Base-by-base conservation (phyloP, 2,888 invertebrate species). In the Leucophenga montana region DNA sequence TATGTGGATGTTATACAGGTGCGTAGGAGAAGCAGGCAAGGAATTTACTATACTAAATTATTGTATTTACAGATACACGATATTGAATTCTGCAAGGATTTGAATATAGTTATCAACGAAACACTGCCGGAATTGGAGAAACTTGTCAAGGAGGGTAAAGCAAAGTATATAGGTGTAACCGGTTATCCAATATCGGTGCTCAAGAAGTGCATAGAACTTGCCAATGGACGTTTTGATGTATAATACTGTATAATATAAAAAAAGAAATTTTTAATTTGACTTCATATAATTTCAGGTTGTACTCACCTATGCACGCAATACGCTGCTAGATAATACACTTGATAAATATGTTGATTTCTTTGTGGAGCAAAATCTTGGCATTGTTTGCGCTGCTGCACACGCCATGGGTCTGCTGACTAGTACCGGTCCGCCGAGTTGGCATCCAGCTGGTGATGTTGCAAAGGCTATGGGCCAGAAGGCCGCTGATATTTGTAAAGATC, bases 1-100 rank as follows among this genome's bases (percentile, higher is more conserved):
- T 96, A 96, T 86, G 92, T 98, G 0, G 98, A 98, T 86, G 89
- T 98, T 31, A 92, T 98, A 83, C 97, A 97, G 91, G 97, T 96
- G 62, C 4, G 20, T 48, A 22, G 6, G 5, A 13, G 4, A 27
- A 18, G n/a, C n/a, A n/a, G n/a, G n/a, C n/a, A n/a, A n/a, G n/a
- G n/a, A n/a, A n/a, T 57, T 31, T 27, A 66, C 11, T 13, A 18
- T 1, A 50, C 8, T 14, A 50, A 50, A 50, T 8, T 50, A n/a
- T 50, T 50, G 9, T 27, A 13, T 22, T 1, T 22, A 62, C 85
- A 97, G 96, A 92, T 97, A n/a, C 98, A 98, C 84, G 98, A 98
- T 84, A 90, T 95, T 68, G 97, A 97, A 82, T 98, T 97, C 86
- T 95, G 95, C 0, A 92, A 94, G 6, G 92, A 92, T 73, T 87